Percentiles rank a stretch among this genome's conserved stretches.
Conservation (phyloP, 35 echinoderm and acorn worm species). For the Apostichopus californicus region DNA sequence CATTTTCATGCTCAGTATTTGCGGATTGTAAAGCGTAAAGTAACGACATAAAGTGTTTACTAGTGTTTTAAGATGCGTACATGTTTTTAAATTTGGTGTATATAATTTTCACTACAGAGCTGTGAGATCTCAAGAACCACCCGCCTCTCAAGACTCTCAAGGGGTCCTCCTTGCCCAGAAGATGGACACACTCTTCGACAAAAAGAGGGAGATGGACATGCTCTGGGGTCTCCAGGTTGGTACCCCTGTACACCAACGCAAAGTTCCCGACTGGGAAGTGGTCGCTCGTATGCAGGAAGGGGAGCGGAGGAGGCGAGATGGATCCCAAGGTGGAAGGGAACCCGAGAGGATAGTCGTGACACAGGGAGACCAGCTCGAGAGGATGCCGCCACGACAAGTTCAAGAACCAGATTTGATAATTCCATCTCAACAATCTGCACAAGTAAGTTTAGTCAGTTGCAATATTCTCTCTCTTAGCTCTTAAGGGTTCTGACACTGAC, state of each 20-base stretch:
- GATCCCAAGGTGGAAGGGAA: constrained; percentile 20
- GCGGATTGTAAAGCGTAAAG: too few relatives aligned
- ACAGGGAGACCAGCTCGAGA: constrained; percentile 20
- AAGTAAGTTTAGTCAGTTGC: neutral
- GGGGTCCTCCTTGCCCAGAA: constrained; percentile 70
- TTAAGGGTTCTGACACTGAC: too few relatives aligned
- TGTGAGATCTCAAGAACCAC: constrained; percentile 5
- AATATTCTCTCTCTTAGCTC: too few relatives aligned
- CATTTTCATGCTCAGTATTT: too few relatives aligned
- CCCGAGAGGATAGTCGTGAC: constrained; percentile 44
- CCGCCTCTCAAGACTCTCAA: constrained; percentile 50
- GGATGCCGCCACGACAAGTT: constrained; percentile 47
- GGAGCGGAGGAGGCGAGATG: neutral
- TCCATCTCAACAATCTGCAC: neutral
- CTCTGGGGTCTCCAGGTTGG: constrained; percentile 60
- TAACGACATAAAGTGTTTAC: too few relatives aligned
- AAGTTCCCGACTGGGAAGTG: constrained; percentile 65
- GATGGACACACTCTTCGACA: constrained; percentile 65
- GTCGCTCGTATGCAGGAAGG: constrained; percentile 39
- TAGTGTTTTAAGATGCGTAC: neutral
- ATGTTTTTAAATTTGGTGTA: neutral
- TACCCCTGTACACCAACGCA: constrained; percentile 33
- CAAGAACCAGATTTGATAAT: constrained; percentile 41
- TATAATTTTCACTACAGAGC: neutral
- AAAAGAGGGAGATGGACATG: constrained; percentile 84